phyloP scores from a whole-genome alignment of 2,797 vertebrate species.

The Diglossa cyanea region DNA sequence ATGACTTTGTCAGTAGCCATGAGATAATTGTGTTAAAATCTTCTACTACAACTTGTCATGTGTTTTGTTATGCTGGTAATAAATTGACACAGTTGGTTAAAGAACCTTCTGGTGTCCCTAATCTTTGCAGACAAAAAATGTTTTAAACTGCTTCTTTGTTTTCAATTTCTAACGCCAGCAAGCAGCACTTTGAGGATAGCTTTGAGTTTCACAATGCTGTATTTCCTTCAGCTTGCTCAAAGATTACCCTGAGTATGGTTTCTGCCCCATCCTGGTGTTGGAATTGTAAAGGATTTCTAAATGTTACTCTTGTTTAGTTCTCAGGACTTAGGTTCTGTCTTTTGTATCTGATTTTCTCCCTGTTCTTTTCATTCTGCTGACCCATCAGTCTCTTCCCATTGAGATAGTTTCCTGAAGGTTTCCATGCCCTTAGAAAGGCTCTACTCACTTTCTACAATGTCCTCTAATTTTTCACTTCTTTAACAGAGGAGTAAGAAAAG shows the following conservation, averaged over 20 bases:
- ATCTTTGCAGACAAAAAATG: neutral
- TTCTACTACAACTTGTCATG: neutral
- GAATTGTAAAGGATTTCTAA: neutral
- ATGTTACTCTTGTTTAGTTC: neutral
- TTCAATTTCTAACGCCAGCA: neutral
- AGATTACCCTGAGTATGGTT: neutral
- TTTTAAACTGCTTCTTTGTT: neutral
- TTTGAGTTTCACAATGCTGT: neutral
- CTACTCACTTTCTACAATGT: neutral
- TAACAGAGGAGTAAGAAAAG: neutral
- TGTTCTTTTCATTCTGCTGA: neutral
- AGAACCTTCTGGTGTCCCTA: neutral
- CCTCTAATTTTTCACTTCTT: neutral
- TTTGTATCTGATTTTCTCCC: neutral
- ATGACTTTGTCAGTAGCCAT: neutral
- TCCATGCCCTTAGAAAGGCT: neutral
- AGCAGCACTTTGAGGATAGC: neutral
- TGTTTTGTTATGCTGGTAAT: neutral
- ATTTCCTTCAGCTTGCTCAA: neutral
- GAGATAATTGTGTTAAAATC: neutral
- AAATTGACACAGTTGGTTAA: neutral
- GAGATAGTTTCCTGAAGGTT: neutral
- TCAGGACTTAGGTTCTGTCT: neutral
- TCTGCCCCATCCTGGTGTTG: neutral
- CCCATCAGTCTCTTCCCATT: neutral